These are phyloP conservation scores for Urocynchramus pylzowi DNA, from an alignment of 2,113 vertebrate species.

Conservation along the genomic window DNA sequence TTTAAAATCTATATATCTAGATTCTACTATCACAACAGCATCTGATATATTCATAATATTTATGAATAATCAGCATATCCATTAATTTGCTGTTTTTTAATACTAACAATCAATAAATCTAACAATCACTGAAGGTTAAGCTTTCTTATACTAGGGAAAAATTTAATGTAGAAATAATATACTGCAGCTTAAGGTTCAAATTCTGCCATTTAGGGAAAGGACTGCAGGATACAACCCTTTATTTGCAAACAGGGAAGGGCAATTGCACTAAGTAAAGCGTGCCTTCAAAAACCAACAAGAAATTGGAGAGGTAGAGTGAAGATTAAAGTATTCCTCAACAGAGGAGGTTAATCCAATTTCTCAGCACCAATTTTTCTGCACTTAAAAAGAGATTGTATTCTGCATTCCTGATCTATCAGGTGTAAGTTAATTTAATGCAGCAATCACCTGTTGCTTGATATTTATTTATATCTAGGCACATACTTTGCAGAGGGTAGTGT, in stretches of 20 bases:
- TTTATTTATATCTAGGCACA: neutral
- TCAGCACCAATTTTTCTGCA: slow-evolving; percentile 6
- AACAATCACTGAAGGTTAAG: neutral
- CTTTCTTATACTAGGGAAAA: neutral
- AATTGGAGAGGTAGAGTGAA: neutral
- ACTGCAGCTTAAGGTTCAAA: neutral
- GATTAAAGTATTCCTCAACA: slow-evolving; percentile 26
- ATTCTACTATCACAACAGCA: neutral
- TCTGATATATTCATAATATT: neutral
- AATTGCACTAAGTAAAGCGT: neutral
- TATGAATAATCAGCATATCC: too few species aligned
- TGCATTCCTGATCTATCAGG: neutral
- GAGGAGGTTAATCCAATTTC: slow-evolving; percentile 40
- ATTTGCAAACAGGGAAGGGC: slow-evolving; percentile 40
- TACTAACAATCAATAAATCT: neutral
- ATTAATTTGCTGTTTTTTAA: neutral
- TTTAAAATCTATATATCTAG: neutral
- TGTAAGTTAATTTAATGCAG: neutral
- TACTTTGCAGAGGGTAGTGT: neutral
- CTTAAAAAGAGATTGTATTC: neutral
- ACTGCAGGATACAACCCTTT: neutral
- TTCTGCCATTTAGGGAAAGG: neutral
- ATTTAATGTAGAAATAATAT: neutral
- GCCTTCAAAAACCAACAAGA: slow-evolving; percentile 10
- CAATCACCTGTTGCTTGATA: neutral